A percentile compares a stretch with the other conserved stretches of the same genome.
Evolutionary conservation across 2,888 invertebrate species (phyloP).

Genomic region (Archips xylosteana): DNA sequence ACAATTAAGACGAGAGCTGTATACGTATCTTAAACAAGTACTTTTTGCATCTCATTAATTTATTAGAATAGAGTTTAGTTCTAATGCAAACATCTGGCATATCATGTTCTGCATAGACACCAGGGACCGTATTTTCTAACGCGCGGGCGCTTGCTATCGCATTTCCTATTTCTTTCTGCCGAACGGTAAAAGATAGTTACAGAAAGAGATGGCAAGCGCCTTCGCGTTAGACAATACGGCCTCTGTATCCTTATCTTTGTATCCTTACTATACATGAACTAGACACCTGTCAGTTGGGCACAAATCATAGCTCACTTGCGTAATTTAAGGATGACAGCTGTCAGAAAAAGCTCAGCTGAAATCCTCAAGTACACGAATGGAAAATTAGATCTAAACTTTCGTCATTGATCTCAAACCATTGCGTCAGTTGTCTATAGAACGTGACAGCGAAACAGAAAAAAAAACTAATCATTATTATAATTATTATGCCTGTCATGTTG

Average conservation of each 20-base stretch:
- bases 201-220: no score
- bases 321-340: background rate
- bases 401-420: background rate
- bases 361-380: background rate
- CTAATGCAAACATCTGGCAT: background rate
- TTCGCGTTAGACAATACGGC: no score
- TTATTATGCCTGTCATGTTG: background rate
- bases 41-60: background rate
- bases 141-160: no score
- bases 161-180: no score
- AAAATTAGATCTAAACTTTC: no score
- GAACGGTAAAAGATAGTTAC: no score
- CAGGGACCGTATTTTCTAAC: no score
- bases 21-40: background rate
- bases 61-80: background rate
- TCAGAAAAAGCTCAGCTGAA: background rate
- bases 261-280: no score
- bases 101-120: background rate
- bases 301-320: no score
- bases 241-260: no score
- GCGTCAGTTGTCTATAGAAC: background rate
- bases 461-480: slow-evolving; percentile 7
- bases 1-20: background rate
- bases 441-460: background rate
- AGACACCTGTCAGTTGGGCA: no score